A percentile compares a stretch with the other conserved stretches of the same genome.
These are phyloP conservation scores for Muricea muricata DNA, from an alignment of 92 coral and sea anemone genomes.

Conservation along the genomic window DNA sequence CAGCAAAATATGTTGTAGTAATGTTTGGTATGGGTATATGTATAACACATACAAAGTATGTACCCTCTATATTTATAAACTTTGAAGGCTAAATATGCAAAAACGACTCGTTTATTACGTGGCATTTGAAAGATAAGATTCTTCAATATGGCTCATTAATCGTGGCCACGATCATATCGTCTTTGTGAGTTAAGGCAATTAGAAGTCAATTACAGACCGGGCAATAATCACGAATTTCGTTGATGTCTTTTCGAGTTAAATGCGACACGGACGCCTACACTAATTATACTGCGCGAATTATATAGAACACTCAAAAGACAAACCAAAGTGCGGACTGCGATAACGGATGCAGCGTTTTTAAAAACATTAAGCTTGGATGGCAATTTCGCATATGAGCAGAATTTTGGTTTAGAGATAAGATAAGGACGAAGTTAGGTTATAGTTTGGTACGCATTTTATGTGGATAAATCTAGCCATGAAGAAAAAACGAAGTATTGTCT, in stretches of 20 bases:
- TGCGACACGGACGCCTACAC: slow-evolving; percentile 44
- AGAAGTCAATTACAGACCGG: slow-evolving; percentile 35
- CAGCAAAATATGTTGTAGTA: no score
- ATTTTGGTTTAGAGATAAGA: no score
- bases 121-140: slow-evolving; percentile 4
- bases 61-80: neutral
- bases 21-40: neutral
- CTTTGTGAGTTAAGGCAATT: slow-evolving; percentile 34
- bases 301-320: neutral
- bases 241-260: slow-evolving; percentile 20
- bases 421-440: no score
- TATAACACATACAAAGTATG: no score
- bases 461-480: no score
- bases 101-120: neutral
- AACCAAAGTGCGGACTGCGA: neutral
- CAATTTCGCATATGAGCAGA: no score
- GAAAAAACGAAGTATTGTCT: no score
- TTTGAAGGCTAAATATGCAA: neutral
- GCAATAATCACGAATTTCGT: slow-evolving; percentile 28
- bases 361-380: neutral
- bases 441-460: no score
- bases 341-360: neutral
- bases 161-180: neutral
- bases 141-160: neutral
- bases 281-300: slow-evolving; percentile 30